Evolutionary conservation across 2,797 vertebrate species (phyloP).

Genomic region (Pyrocephalus nanus): DNA sequence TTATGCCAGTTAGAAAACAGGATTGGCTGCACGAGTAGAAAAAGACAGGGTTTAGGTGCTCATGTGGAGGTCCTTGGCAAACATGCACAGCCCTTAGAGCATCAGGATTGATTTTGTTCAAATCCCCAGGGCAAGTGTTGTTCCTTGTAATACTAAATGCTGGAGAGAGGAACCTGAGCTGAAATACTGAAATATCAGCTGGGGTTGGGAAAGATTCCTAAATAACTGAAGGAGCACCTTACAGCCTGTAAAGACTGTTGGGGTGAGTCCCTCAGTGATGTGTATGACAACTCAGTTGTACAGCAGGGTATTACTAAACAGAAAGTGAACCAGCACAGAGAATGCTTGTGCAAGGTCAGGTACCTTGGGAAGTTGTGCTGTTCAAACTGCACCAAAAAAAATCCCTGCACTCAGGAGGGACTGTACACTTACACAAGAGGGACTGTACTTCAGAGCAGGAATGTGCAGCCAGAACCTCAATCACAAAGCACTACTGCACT

Average conservation of each 20-base stretch:
- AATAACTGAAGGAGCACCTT: not conserved
- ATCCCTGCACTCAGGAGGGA: not conserved
- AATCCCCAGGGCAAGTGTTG: not conserved
- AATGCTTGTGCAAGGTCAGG: not conserved
- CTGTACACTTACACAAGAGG: not conserved
- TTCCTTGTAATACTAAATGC: fast-evolving
- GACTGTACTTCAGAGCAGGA: not conserved
- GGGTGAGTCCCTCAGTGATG: not conserved
- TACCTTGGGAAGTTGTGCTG: not conserved
- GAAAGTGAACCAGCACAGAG: not conserved
- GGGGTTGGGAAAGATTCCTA: not conserved
- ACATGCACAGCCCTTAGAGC: not conserved
- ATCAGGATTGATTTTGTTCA: not conserved
- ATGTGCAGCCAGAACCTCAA: not conserved
- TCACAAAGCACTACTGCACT: not conserved
- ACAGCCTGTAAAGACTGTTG: not conserved
- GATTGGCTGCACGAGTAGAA: not conserved
- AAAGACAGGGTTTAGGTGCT: not conserved
- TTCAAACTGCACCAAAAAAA: not conserved
- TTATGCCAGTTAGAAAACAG: not conserved
- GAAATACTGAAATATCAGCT: too few relatives aligned
- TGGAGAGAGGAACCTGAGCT: not conserved
- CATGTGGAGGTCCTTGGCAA: not conserved
- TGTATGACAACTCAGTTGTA: not conserved
- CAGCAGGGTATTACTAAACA: not conserved